Conservation (phyloP, 2,797 vertebrate species). For the Peromyscus aztecus region DNA sequence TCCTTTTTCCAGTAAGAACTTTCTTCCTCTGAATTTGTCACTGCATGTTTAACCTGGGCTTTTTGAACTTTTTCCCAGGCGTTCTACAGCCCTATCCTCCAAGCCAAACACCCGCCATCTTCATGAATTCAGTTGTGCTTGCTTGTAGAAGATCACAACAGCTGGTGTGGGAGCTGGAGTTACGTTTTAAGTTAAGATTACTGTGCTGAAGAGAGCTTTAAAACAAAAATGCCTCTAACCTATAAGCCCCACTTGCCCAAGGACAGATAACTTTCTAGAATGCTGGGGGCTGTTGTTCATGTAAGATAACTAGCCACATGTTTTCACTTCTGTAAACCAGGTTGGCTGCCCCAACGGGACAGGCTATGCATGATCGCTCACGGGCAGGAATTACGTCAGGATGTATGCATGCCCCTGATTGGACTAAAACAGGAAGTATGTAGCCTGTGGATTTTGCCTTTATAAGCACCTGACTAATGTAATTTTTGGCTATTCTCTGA, state of each 20-base stretch:
- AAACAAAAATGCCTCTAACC: neutral
- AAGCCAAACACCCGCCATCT: neutral
- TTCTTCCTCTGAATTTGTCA: conserved; percentile 23
- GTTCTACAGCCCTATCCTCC: neutral
- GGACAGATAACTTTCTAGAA: neutral
- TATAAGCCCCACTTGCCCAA: neutral
- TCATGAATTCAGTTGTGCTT: neutral
- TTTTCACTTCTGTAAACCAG: neutral
- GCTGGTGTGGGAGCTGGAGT: neutral
- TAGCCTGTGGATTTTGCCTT: neutral
- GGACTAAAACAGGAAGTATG: neutral
- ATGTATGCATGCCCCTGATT: neutral
- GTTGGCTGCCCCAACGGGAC: neutral
- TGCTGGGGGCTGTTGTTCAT: neutral
- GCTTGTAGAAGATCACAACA: neutral
- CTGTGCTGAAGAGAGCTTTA: neutral
- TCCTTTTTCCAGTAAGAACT: neutral
- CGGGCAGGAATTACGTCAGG: neutral
- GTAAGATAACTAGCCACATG: neutral
- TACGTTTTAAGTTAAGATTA: neutral
- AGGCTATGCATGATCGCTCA: too few relatives aligned
- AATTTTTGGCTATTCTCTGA: neutral
- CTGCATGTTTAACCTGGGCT: neutral
- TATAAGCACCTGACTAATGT: neutral
- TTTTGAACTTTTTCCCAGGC: neutral